Base-by-base conservation (phyloP, 2,113 vertebrate species). In the Pycnonotus jocosus region DNA sequence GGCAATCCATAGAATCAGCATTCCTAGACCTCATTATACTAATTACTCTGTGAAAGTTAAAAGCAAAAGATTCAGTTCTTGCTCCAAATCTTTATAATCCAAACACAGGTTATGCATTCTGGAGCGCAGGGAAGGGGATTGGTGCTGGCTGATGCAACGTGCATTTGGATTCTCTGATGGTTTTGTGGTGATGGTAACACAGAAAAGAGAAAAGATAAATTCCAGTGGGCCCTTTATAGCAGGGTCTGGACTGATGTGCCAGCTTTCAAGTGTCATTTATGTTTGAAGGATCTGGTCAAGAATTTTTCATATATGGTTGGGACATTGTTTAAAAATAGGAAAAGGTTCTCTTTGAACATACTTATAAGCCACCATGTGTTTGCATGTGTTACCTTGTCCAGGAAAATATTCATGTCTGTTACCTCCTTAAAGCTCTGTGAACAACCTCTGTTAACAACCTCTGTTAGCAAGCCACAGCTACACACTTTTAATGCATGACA, bases 391-490 rank as follows among this genome's bases (percentile, higher is more conserved):
- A 71, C 60, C 54, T 77, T 1, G 0, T 66, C 44, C 61, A 68
- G 69, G 57, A 70, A 69, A 64, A 66, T 78, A 48, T 51, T 93
- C 35, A 13, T 53, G 40, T 44, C 69, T 64, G 12, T 74, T 71
- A 64, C 38, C 27, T 64, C n/a, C 57, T 44, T 56, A 74, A 81
- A 88, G 44, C 40, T 56, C 24, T 44, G 64, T 28, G 50, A 78
- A 38, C 56, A 42, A 30, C 20, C 40, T 79, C 74, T 85, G 19
- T 66, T 70, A 93, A 62, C 38, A 92, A 60, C 16, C n/a, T 74
- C 53, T 88, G 33, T 77, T 88, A 92, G 73, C 62, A 94, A 90
- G 77, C 56, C 84, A 12, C 25, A 86, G 53, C 62, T 72, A 6
- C 54, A 44, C 58, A 4, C 17, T 58, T 88, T 9, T 40, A 54